Evolutionary conservation across 2,888 invertebrate species (phyloP).

Genomic region (Lamellibrachia satsuma): DNA sequence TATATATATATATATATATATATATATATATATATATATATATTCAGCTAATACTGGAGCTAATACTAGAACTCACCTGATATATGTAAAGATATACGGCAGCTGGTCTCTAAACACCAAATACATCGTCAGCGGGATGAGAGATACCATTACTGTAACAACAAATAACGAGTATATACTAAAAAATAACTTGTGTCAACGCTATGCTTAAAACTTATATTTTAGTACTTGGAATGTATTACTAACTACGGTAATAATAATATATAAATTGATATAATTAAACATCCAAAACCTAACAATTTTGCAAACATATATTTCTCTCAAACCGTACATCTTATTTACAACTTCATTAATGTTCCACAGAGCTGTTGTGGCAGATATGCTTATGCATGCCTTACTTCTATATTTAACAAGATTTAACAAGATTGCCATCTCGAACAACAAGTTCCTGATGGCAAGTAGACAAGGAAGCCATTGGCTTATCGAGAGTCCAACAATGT

Average conservation of each 20-base stretch:
- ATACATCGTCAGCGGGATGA: slow-evolving; percentile 20
- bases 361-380: no score
- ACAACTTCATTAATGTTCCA: no score
- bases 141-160: slow-evolving; percentile 18
- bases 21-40: background rate
- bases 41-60: background rate
- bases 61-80: slow-evolving; percentile 19
- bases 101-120: background rate
- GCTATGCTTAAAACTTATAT: background rate
- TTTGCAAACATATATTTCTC: no score
- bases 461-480: no score
- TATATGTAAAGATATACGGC: slow-evolving; percentile 24
- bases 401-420: no score
- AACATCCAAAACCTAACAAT: no score
- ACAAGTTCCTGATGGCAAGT: no score
- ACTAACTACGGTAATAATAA: background rate
- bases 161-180: background rate
- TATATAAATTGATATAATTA: no score
- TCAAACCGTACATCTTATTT: no score
- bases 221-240: background rate
- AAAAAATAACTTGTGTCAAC: background rate
- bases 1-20: background rate
- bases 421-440: no score
- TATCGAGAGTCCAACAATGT: no score
- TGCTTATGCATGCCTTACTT: no score